Evolutionary conservation across 2,113 vertebrate genomes (phyloP).

Genomic region (Sitta europaea): DNA sequence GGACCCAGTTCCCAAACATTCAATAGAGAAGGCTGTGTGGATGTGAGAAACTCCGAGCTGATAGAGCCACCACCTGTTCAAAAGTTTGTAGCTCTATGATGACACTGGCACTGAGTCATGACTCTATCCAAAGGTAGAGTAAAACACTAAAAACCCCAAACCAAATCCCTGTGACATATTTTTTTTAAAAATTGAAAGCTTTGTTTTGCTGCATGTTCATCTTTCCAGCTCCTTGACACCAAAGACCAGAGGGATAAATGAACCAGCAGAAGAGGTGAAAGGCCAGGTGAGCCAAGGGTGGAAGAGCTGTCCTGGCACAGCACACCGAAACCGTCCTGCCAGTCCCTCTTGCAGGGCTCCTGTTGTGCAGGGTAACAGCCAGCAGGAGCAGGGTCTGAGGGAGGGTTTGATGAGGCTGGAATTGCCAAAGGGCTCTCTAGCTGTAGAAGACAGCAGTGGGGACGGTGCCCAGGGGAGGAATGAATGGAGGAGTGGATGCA

Average conservation of each 20-base stretch:
- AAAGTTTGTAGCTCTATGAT: neutral
- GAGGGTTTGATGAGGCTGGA: neutral
- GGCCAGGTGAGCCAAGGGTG: neutral
- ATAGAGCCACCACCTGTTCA: neutral
- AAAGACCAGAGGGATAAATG: accelerated
- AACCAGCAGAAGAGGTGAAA: neutral
- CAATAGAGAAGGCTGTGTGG: neutral
- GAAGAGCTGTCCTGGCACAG: neutral
- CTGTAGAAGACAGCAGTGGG: accelerated
- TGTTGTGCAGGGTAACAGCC: accelerated
- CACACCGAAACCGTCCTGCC: accelerated
- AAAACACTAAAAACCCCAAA: neutral
- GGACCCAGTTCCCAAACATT: neutral
- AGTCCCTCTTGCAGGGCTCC: accelerated
- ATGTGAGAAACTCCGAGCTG: neutral
- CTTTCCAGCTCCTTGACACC: neutral
- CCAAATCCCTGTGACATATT: neutral
- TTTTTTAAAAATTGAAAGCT: neutral
- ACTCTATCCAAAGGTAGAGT: neutral
- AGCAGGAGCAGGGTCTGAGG: neutral
- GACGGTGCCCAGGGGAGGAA: neutral
- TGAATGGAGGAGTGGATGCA: accelerated
- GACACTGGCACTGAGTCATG: neutral
- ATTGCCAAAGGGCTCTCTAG: neutral
- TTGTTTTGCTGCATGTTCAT: neutral